Conservation (phyloP, 2,113 vertebrate genomes). For the Psilopsiagon aymara region DNA sequence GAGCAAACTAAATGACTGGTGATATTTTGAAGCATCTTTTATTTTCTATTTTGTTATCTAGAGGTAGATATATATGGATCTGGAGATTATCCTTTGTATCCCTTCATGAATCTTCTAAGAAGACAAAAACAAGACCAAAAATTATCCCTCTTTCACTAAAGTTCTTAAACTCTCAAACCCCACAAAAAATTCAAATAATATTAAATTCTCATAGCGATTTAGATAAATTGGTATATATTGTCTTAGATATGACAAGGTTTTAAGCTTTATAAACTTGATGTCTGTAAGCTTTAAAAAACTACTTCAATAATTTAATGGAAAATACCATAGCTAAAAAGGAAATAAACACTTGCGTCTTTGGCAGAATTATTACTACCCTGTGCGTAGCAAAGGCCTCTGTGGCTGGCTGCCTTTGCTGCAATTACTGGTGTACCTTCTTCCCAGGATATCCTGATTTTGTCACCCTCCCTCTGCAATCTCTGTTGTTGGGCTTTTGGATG, state of each 20-base stretch:
- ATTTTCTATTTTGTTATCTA: not conserved
- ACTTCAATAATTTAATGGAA: not conserved
- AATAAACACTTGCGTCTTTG: slow-evolving; percentile 16
- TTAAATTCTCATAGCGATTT: not conserved
- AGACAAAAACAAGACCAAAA: not conserved
- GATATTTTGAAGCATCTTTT: not conserved
- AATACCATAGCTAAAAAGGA: slow-evolving; percentile 17
- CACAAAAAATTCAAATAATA: not conserved
- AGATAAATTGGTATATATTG: not conserved
- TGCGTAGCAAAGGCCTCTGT: not conserved
- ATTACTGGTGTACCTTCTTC: not conserved
- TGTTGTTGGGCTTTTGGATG: not conserved
- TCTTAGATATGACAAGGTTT: not conserved
- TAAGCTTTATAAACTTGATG: not conserved
- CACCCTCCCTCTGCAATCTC: not conserved
- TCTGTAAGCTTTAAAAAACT: not conserved
- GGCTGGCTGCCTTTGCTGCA: slow-evolving; percentile 1
- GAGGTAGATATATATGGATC: not conserved
- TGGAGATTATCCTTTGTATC: not conserved
- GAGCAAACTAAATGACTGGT: not conserved
- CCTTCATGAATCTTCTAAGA: not conserved
- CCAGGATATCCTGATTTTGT: slow-evolving; percentile 24
- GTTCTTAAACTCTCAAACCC: not conserved
- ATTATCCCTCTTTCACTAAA: not conserved
- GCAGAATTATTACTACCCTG: not conserved